Conservation (phyloP, 2,113 vertebrate species). For the Myiopsitta monachus region DNA sequence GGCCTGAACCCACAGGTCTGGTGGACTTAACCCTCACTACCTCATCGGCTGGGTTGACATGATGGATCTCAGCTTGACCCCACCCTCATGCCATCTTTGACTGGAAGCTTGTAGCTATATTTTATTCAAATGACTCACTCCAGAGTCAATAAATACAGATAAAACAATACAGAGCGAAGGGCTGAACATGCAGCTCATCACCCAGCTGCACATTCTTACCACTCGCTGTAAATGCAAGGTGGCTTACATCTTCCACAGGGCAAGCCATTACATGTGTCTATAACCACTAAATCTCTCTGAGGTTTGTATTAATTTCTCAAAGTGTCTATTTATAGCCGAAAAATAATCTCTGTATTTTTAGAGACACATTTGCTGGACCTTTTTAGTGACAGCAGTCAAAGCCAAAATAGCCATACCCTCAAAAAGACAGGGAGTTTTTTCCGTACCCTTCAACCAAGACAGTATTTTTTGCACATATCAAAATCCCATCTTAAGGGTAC, state of each 20-base stretch:
- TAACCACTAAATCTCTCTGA: neutral
- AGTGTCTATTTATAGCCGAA: slow-evolving; percentile 43
- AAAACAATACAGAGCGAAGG: neutral
- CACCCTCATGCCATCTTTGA: neutral
- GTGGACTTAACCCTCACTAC: neutral
- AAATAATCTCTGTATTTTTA: slow-evolving; percentile 54
- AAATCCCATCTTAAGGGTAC: neutral
- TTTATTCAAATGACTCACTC: neutral
- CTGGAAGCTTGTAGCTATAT: neutral
- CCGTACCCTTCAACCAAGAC: neutral
- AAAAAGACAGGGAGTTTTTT: slow-evolving; percentile 12
- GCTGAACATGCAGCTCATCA: rapidly evolving
- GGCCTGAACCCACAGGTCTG: neutral
- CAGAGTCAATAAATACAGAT: too few species aligned
- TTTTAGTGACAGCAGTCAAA: slow-evolving; percentile 24
- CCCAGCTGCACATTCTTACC: neutral
- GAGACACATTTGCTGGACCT: slow-evolving; percentile 27
- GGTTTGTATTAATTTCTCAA: slow-evolving; percentile 30
- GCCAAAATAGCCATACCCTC: slow-evolving; percentile 28
- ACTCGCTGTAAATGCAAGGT: neutral
- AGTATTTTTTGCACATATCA: neutral
- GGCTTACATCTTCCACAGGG: neutral
- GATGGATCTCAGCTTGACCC: neutral
- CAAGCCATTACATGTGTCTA: slow-evolving; percentile 1
- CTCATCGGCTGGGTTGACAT: neutral